A percentile compares a stretch with the other conserved stretches of the same genome.
Evolutionary conservation across 2,797 vertebrate species (phyloP).

Genomic region (Darevskia mixta): DNA sequence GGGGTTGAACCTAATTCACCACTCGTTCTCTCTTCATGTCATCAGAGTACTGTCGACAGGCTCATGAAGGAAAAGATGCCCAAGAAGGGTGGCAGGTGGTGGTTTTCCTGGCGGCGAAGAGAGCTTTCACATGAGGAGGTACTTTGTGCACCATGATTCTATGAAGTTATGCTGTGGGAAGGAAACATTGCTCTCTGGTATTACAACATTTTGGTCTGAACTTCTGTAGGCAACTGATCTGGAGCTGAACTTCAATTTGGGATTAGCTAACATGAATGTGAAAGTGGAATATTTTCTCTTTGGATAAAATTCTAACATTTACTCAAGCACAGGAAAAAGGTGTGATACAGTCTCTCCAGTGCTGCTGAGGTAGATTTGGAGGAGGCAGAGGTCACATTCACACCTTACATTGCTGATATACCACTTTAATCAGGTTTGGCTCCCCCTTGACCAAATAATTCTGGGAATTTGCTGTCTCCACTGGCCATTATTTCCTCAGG

Average conservation of each 20-base stretch:
- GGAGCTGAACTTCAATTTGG: not conserved
- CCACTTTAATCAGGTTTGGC: too few species aligned
- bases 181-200: not conserved
- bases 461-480: too few species aligned
- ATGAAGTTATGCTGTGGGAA: not conserved
- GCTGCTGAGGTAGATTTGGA: not conserved
- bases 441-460: too few species aligned
- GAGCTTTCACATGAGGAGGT: constrained; percentile 84
- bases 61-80: constrained; percentile 94
- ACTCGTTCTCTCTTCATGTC: constrained; percentile 12
- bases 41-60: constrained; percentile 84
- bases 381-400: too few species aligned
- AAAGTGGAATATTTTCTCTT: not conserved
- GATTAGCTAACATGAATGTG: not conserved
- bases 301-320: not conserved
- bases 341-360: not conserved
- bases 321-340: not conserved
- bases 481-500: too few species aligned
- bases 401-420: too few species aligned
- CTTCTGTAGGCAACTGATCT: not conserved
- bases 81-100: constrained; percentile 91
- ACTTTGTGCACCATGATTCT: constrained; percentile 5
- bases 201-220: not conserved
- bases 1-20: not conserved
- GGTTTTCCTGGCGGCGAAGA: constrained; percentile 92